Evolutionary conservation across 2,888 invertebrate species (phyloP), one percentile per base, ranked within the genome.

Genomic region (Nebria salina): DNA sequence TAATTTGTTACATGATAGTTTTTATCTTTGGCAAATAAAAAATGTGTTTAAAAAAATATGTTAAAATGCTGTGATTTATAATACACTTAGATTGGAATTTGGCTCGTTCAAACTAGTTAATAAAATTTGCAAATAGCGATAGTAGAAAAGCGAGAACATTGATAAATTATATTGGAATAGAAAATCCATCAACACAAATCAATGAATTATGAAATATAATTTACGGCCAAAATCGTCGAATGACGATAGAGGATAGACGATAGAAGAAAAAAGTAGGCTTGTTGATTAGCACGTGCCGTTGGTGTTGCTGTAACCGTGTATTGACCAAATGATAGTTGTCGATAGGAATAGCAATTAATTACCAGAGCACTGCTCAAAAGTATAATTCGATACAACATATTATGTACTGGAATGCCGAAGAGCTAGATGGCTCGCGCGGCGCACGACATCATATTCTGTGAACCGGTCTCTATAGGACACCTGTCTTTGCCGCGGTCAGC

Each of bases 391-490:
- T 54, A 54, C 54, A 11, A 54, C 13, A 70, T 70, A 70, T 70
- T 70, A 70, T 26, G 70, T 6, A 26, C 25, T 26, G 70, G 70
- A 70, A 70, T 70, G 20, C 25, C 70, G 70, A 70, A 7, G 54
- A 11, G 54, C 8, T 34, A 20, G 66, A 70, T 70, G 70, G 70
- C 70, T 26, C 26, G 70, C 70, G 34, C 70, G 54, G 13, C 54
- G 54, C 54, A 54, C 54, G 54, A 54, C 54, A 54, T 54, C 54
- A 54, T 13, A 34, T 34, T 34, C 34, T 34, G 15, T 66, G 66
- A 70, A 70, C 70, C 70, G 70, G 70, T 70, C 25, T 26, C 70
- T 25, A 54, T 54, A 11, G 70, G 70, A 34, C 70, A 70, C 70
- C 70, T 70, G 70, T 70, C 70, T 20, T 15, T 70, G 70, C 70